Conservation (phyloP, 1,140 invertebrate species). For the Drosophila grimshawi region DNA sequence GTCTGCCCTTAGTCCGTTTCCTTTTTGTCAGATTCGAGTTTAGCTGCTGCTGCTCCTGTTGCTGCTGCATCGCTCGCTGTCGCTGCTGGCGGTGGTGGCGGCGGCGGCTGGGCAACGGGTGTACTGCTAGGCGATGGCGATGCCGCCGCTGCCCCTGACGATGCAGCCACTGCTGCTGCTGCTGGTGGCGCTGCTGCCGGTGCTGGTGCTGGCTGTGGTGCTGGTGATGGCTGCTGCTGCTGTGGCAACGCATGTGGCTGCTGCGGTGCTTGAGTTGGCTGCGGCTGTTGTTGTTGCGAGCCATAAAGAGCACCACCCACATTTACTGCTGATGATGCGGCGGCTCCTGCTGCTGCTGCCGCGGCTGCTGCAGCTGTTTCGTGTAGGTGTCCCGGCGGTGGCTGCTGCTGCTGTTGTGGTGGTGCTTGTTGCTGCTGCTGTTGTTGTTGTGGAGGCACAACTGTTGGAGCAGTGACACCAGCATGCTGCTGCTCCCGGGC, state of each 20-base stretch:
- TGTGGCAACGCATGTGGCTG: conserved; percentile 2
- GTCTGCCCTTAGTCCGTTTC: conserved; percentile 52
- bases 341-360: conserved; percentile 9
- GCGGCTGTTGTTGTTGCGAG: conserved; percentile 14
- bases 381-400: conserved; percentile 29
- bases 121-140: conserved; percentile 7
- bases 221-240: conserved; percentile 4
- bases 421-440: conserved; percentile 25
- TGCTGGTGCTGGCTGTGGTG: conserved; percentile 7
- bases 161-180: conserved; percentile 4
- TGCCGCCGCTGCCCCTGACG: not conserved
- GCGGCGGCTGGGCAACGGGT: conserved; percentile 10
- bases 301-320: conserved; percentile 15
- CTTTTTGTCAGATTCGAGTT: conserved; percentile 58
- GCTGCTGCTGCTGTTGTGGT: conserved; percentile 40
- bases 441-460: conserved; percentile 50
- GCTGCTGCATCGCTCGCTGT: conserved; percentile 7
- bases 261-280: conserved; percentile 6
- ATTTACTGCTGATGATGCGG: conserved; percentile 22
- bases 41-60: conserved; percentile 21
- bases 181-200: conserved; percentile 3
- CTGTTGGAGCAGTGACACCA: conserved; percentile 76
- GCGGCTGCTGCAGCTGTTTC: conserved; percentile 12
- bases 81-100: conserved; percentile 6
- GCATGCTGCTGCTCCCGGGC: conserved; percentile 25